Evolutionary conservation across 2,888 invertebrate species (phyloP).

Genomic region (Lampropteryx suffumata): DNA sequence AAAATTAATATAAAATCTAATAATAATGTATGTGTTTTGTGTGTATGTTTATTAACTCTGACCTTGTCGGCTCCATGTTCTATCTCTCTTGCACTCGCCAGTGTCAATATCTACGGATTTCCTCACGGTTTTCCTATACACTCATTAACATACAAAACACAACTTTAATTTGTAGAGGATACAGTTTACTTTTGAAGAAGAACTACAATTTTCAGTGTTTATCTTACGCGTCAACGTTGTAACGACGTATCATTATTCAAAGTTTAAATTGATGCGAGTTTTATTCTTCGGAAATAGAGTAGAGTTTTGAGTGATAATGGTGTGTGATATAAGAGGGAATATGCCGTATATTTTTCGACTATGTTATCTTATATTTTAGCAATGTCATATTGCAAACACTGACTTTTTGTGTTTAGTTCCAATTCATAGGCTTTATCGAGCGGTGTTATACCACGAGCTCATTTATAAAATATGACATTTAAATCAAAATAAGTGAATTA

Average conservation of each 20-base stretch:
- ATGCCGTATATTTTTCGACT: constrained; percentile 39
- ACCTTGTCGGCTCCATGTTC: constrained; percentile 57
- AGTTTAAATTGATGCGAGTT: constrained; percentile 33
- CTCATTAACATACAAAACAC: constrained; percentile 35
- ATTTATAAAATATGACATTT: constrained; percentile 13
- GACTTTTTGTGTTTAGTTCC: constrained; percentile 52
- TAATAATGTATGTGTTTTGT: constrained; percentile 31
- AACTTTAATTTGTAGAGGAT: constrained; percentile 40
- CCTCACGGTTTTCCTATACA: constrained; percentile 69
- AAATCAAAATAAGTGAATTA: constrained; percentile 10
- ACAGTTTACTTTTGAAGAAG: constrained; percentile 46
- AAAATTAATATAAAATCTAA: constrained; percentile 31
- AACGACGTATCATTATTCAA: constrained; percentile 39
- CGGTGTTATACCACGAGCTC: constrained; percentile 18
- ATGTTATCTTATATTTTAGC: constrained; percentile 76
- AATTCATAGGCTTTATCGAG: constrained; percentile 35
- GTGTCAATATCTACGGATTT: constrained; percentile 54
- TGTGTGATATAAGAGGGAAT: constrained; percentile 23
- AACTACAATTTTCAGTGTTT: constrained; percentile 61
- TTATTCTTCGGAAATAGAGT: constrained; percentile 32
- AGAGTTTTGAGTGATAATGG: constrained; percentile 33
- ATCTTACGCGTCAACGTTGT: constrained; percentile 45
- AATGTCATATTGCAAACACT: constrained; percentile 74
- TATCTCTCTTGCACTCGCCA: constrained; percentile 56
- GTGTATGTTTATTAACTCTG: constrained; percentile 62